Base-by-base conservation (phyloP, 2,113 vertebrate genomes). In the Redunca redunca region DNA sequence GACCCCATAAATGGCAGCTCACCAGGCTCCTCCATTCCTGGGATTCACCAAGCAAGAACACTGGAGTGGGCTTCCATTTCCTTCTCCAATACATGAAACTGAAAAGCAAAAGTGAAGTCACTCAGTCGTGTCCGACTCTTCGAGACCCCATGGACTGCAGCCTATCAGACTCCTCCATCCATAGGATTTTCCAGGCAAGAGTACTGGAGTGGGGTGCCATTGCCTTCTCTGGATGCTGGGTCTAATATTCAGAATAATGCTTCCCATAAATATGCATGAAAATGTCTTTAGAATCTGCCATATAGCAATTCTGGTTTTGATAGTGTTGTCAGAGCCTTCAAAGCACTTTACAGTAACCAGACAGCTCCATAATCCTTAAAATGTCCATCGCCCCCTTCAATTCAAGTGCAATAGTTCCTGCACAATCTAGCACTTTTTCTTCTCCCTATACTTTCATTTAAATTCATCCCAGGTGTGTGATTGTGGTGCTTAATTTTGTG, bases 11-110 rank as follows among this genome's bases (percentile, higher is more conserved):
- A 53, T 0, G 1, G 16, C 52, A 53, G 52, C 52, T 16, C 16
- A 6, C 16, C 52, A 53, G 5, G 52, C 16, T 53, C 52, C 52
- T 1, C 15, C 1, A 0, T 53, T 16, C 5, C 52, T 53, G 52
- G 52, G 52, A 5, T 53, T 53, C 16, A 5, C 52, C 52, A 52
- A 5, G 52, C 52, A 52, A 52, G 52, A 52, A 52, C 52, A 52
- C 5, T 52, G 52, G 52, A 52, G 15, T 52, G 15, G 52, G 15
- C 16, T 52, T 15, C 52, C 52, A 17, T 52, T 52, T 17, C 52
- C 52, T 52, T 52, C 52, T 52, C 52, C 52, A 52, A 16, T 16
- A 6, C 52, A 52, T 52, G 52, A 52, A 52, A 52, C 5, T 52
- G 50, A 52, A 52, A 16, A 52, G 15, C 16, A 15, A 52, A 52